Evolutionary conservation across 2,113 vertebrate species (phyloP).

Genomic region (Erpornis zantholeuca): DNA sequence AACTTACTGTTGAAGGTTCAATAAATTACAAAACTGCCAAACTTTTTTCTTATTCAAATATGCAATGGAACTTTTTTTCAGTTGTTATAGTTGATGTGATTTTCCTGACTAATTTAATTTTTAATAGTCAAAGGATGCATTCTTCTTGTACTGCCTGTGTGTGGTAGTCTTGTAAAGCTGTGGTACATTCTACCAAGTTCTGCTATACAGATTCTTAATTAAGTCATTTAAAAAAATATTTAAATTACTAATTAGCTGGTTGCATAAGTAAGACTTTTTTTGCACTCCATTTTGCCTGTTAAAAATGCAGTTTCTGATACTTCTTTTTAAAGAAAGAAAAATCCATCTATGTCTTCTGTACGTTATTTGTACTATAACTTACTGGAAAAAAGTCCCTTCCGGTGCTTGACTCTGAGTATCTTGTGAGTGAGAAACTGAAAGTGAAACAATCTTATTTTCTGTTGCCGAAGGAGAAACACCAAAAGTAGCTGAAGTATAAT

Average conservation of each 20-base stretch:
- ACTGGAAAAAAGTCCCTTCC: not conserved
- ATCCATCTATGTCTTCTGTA: not conserved
- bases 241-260: not conserved
- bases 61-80: not conserved
- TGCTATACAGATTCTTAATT: not conserved
- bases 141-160: constrained; percentile 17
- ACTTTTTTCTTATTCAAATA: not conserved
- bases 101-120: not conserved
- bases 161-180: constrained; percentile 50
- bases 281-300: not conserved
- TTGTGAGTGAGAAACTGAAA: constrained; percentile 37
- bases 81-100: not conserved
- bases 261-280: not conserved
- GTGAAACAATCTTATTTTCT: constrained; percentile 10
- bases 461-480: fast-evolving
- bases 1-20: not conserved
- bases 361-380: not conserved
- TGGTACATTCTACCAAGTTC: not conserved
- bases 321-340: not conserved
- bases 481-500: not conserved
- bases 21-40: not conserved
- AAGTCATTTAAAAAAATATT: not conserved
- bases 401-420: not conserved
- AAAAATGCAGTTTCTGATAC: not conserved
- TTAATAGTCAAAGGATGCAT: not conserved